These are phyloP conservation scores for Scaptomyza tumidula DNA, from an alignment of 2,888 invertebrate species.

Conservation along the genomic window DNA sequence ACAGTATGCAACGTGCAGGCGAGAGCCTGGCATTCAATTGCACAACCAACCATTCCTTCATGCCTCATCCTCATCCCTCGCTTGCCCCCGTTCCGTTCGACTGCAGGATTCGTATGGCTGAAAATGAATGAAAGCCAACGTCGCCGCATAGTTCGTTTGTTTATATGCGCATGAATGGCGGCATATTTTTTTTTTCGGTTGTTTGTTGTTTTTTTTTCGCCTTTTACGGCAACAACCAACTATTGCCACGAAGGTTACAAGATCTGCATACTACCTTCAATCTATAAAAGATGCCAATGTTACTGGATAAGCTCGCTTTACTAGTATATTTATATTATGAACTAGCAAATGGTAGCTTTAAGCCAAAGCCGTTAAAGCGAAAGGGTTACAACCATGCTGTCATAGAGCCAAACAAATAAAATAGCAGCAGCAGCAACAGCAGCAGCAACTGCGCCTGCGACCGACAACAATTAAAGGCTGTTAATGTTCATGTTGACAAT, in stretches of 20 bases:
- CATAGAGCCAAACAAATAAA: conserved; percentile 9
- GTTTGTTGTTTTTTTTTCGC: not conserved
- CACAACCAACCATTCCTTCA: not conserved
- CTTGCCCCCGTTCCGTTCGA: not conserved
- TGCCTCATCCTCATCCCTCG: not conserved
- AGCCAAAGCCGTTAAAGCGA: not conserved
- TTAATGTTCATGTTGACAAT: conserved; percentile 52
- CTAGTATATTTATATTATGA: not conserved
- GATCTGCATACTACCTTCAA: conserved; percentile 1
- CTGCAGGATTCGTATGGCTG: conserved; percentile 45
- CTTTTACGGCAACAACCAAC: not conserved
- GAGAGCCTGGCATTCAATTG: not conserved
- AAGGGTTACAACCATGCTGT: not conserved
- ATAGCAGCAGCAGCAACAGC: conserved; percentile 10
- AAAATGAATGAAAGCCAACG: conserved; percentile 59
- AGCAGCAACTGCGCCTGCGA: conserved; percentile 16
- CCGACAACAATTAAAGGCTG: conserved; percentile 28
- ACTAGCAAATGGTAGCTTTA: not conserved
- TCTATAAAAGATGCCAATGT: not conserved
- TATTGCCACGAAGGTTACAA: not conserved
- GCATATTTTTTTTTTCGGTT: conserved; percentile 14
- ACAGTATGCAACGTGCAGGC: conserved; percentile 6
- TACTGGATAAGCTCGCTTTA: not conserved
- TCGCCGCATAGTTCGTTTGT: conserved; percentile 47
- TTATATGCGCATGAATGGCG: conserved; percentile 39